These are phyloP conservation scores for Lasioglossum figueresi DNA, from an alignment of 2,888 invertebrate species.

Conservation along the genomic window DNA sequence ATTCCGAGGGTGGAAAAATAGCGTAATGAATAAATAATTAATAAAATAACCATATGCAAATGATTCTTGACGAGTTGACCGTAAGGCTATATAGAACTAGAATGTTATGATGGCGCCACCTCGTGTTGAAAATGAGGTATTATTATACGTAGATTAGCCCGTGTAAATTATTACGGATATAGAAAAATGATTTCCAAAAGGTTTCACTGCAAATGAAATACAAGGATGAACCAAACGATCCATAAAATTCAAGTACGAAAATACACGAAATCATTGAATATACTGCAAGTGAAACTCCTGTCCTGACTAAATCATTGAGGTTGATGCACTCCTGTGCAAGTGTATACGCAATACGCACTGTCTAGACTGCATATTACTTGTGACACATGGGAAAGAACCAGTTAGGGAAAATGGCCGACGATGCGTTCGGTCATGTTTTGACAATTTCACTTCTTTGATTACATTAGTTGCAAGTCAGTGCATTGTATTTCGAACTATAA, in stretches of 20 bases:
- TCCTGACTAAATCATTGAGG: background rate
- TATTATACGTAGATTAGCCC: background rate
- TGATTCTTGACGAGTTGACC: no score
- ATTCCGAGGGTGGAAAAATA: no score
- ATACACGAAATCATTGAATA: background rate
- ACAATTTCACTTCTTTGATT: constrained; percentile 64
- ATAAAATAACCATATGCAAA: no score
- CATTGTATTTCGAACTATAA: constrained; percentile 32
- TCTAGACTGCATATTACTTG: constrained; percentile 4
- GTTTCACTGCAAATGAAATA: background rate
- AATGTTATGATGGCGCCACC: background rate
- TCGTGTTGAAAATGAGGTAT: background rate
- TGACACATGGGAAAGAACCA: constrained; percentile 52
- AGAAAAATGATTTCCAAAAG: background rate
- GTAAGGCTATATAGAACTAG: background rate
- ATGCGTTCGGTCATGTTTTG: constrained; percentile 75
- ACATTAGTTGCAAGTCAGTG: constrained; percentile 33
- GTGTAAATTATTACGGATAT: background rate
- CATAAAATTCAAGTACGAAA: background rate
- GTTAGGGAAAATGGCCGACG: constrained; percentile 76
- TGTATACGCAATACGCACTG: background rate
- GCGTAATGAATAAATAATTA: no score
- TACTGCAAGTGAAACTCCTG: background rate
- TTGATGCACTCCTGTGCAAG: background rate
- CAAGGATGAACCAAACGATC: background rate